Base-by-base conservation (phyloP, 1,140 invertebrate genomes). In the Sitophilus oryzae region DNA sequence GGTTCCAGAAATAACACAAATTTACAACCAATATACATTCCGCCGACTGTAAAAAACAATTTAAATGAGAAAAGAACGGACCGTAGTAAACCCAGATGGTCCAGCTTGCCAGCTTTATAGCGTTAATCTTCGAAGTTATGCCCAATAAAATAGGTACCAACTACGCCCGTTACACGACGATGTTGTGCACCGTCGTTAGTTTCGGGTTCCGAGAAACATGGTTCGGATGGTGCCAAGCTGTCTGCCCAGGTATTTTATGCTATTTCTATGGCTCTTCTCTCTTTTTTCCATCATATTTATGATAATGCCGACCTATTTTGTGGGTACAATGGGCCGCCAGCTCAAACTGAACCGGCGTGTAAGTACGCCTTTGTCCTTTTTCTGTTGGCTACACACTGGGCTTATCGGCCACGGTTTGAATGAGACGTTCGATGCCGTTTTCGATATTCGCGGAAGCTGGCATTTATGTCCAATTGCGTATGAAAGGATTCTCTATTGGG, bases 231-330 rank as follows among this genome's bases (percentile, higher is more conserved):
- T 47, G 45, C 45, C 45, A 47, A 47, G 45, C 45, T 47, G 45
- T 47, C 45, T 47, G 45, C 25, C 20, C 45, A 47, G 45, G 34
- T 47, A 47, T 30, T 47, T 47, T 47, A 47, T 47, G 35, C 22
- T 34, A 34, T 4, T 47, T 14, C 23, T n/a, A 20, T 21, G 41
- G 19, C 14, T 23, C 20, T 43, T 43, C 14, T 43, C 4, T n/a
- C 41, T 43, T 43, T n/a, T n/a, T n/a, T n/a, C n/a, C 18, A n/a
- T 21, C n/a, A 21, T 23, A 43, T 43, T 20, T 20, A 43, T 43
- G 41, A 5, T 43, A 38, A 38, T 43, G 19, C 19, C 21, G 41
- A 43, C 41, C 41, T 21, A 43, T 21, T 43, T 21, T 23, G 14
- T n/a, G 19, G 19, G 11, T 18, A 21, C 21, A 21, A 43, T 16